phyloP scores from a whole-genome alignment of 2,113 vertebrate species.

The Pteropus alecto region DNA sequence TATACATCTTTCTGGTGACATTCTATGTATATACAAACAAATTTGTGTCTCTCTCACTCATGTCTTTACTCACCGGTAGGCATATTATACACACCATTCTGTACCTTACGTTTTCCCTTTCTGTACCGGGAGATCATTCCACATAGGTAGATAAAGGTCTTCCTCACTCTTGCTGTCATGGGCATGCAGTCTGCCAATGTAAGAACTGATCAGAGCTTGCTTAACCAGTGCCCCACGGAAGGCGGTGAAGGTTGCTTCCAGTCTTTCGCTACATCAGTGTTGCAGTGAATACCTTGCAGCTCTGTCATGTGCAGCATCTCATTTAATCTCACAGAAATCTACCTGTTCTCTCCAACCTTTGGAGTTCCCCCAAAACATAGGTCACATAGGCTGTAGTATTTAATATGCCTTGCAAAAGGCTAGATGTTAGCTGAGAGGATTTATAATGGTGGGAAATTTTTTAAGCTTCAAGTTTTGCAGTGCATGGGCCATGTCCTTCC shows the following conservation, averaged over 20 bases:
- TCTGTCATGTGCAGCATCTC: background rate
- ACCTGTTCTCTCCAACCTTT: background rate
- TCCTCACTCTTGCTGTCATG: background rate
- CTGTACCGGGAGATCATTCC: background rate
- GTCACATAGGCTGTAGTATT: background rate
- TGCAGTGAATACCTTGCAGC: background rate
- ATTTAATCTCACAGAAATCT: background rate
- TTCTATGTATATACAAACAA: background rate
- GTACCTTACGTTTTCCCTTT: background rate
- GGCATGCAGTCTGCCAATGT: background rate
- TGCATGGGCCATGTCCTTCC: background rate
- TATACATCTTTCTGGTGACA: background rate
- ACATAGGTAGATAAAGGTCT: background rate
- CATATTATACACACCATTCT: background rate
- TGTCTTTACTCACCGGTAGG: background rate
- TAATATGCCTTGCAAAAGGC: background rate
- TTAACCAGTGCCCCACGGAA: background rate
- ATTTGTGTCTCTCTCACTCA: too few species aligned
- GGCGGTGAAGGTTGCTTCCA: rapidly evolving
- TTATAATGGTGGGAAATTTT: background rate
- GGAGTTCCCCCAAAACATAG: background rate
- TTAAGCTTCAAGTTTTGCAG: background rate
- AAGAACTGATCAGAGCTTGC: too few species aligned
- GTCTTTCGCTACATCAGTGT: background rate
- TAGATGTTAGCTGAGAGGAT: background rate